These are phyloP conservation scores for Sycophaga agraensis DNA, from an alignment of 1,140 invertebrate genomes.

Conservation along the genomic window DNA sequence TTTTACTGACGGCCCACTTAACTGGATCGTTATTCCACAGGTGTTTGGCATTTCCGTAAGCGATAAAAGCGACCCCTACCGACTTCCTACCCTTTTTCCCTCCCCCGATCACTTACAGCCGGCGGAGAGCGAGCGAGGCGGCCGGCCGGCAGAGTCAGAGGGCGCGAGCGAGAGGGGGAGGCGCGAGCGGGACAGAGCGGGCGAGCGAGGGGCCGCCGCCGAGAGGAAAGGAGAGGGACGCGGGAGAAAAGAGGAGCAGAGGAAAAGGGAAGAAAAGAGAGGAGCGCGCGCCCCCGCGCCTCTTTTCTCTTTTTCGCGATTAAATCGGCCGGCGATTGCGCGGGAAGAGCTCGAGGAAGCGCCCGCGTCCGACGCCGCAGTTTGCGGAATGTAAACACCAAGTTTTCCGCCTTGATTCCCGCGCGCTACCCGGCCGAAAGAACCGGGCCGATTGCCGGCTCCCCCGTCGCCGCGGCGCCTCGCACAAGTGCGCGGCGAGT, in stretches of 20 bases:
- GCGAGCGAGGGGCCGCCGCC: too few relatives aligned
- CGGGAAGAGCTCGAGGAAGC: background rate
- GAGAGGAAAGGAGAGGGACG: background rate
- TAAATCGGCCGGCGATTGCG: conserved; percentile 21
- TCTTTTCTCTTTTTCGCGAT: conserved; percentile 30
- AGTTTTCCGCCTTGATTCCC: conserved; percentile 19
- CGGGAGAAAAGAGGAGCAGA: background rate
- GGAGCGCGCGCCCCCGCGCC: background rate
- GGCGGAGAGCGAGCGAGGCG: conserved; percentile 31
- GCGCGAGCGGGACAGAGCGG: background rate
- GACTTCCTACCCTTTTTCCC: conserved; percentile 46
- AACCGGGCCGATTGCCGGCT: too few relatives aligned
- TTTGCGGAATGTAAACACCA: conserved; percentile 24
- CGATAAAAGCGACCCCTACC: conserved; percentile 54
- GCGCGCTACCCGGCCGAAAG: too few relatives aligned
- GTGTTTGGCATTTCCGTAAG: conserved; percentile 59
- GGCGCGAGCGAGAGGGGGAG: conserved; percentile 13
- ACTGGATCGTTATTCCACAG: conserved; percentile 57
- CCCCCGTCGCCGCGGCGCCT: too few relatives aligned
- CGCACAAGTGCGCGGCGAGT: too few relatives aligned
- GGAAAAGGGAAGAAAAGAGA: background rate
- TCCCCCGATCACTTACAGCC: conserved; percentile 51
- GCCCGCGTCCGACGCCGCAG: background rate
- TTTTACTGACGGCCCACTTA: conserved; percentile 54
- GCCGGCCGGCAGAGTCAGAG: conserved; percentile 6